Conservation (phyloP, 2,113 vertebrate genomes). For the Paramormyrops kingsleyae region DNA sequence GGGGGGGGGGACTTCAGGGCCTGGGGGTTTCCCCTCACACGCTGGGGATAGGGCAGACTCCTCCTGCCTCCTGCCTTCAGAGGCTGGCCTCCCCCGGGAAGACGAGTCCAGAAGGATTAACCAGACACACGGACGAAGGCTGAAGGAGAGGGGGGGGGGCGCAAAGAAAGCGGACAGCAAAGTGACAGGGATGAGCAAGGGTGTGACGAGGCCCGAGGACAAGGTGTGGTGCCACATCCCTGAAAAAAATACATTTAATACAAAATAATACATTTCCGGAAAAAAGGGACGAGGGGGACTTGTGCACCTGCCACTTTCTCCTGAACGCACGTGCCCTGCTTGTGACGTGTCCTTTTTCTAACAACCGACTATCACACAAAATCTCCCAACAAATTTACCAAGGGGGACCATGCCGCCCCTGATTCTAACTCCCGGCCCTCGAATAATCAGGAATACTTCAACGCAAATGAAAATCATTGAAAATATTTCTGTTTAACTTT, state of each 20-base stretch:
- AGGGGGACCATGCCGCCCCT: not conserved
- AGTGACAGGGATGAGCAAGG: not conserved
- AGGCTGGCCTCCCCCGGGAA: not conserved
- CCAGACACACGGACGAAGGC: not conserved
- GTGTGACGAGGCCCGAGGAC: not conserved
- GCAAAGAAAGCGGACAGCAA: not conserved
- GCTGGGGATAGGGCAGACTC: constrained; percentile 2
- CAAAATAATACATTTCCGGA: not conserved
- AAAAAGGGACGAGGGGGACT: not conserved
- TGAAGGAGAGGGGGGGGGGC: not conserved
- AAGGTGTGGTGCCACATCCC: not conserved
- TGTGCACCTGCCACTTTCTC: not conserved
- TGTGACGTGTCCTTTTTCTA: not conserved
- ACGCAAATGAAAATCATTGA: not conserved
- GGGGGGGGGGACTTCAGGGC: not conserved
- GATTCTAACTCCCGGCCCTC: not conserved
- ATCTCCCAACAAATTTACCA: not conserved
- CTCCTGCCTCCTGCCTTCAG: constrained; percentile 31
- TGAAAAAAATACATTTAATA: not conserved
- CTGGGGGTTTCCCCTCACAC: not conserved
- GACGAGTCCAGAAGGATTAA: not conserved
- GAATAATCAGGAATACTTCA: not conserved
- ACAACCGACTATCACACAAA: not conserved
- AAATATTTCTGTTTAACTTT: not conserved
- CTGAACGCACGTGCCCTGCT: not conserved